Evolutionary conservation across 1,140 invertebrate genomes (phyloP), one percentile per base, ranked within the genome.

Genomic region (Probaryconus sp.): DNA sequence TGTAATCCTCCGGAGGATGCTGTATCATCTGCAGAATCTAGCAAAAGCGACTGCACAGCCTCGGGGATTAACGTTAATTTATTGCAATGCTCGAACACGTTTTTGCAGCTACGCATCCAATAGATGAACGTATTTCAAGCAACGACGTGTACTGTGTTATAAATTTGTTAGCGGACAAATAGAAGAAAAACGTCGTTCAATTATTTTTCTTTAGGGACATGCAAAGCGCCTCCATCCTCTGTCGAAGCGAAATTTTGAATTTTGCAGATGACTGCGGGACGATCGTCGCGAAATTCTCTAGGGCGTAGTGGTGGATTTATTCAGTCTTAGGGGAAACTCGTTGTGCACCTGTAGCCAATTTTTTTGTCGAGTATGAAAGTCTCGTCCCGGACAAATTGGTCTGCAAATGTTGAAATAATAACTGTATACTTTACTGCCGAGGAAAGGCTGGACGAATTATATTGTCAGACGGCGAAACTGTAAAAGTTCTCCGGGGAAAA

Each of bases 401-500:
- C 61, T 40, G 42, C 18, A 63, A 63, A 68, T 38, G 70, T 9
- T 24, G 56, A 55, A 48, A 68, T 61, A 63, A 68, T 68, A 63
- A 68, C 53, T 42, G 63, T 47, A 17, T 35, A 18, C 47, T 73
- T 73, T 67, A 61, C 47, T 51, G 18, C 50, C 40, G 28, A 55
- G 53, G 48, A 45, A 58, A 72, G 69, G 47, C 43, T 11, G 68
- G 51, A 61, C 55, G 56, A 68, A 64, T 74, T 74, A 64, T 68
- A 58, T 58, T 63, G 71, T 61, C 64, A 58, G 72, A 50, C 58
- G 51, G 26, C 42, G 60, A 35, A 67, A 75, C 37, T 55, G 47
- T 50, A 56, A 70, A 76, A 70, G 65, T 76, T 63, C 67, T 76
- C 61, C 53, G 61, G 73, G 73, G 73, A 60, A 35, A 53, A 65